Evolutionary conservation across 2,113 vertebrate species (phyloP), one percentile per base, ranked within the genome.

Genomic region (Ammodytes marinus): DNA sequence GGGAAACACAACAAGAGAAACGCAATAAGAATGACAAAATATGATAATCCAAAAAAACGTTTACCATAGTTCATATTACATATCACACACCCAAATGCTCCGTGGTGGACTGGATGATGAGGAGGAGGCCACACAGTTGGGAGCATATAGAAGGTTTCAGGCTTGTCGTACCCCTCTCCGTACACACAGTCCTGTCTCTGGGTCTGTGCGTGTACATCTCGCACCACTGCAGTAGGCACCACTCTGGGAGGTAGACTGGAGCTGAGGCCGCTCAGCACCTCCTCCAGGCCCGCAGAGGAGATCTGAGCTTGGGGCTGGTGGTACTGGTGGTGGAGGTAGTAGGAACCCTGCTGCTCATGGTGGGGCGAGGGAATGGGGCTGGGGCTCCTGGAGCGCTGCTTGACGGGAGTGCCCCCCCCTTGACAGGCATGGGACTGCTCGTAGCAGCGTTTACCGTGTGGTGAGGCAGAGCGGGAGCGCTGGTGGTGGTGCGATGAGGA

Each of bases 401-500:
- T 93, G 72, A 92, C 66, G 7, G 95, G 96, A 67, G 96, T 96
- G 52, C 75, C 87, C 79, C 91, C 91, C 52, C 91, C 91, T 50
- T 95, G 96, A 85, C 92, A 92, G 40, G 93, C 73, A 89, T 92
- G 90, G 35, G 40, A 4, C 87, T 95, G 95, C 87, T 96, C 95
- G 49, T 97, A 96, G 89, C 95, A 95, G 83, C 98, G 95, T 84
- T 99, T 99, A 79, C 97, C 96, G 73, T 97, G 96, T 0, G 98
- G 98, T 1, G 98, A 99, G 37, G 94, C 95, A 1, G 97, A 98
- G 86, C 98, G 97, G 57, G 97, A 99, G 69, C 97, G 96, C 83
- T 96, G 96, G 89, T 96, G 87, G 13, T 89, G 79, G 3, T 80
- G 86, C 0, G 93, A 73, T 1, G 90, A 77, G 27, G 69, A 2